Evolutionary conservation across 2,797 vertebrate species (phyloP), one percentile per base, ranked within the genome.

Genomic region (Malurus leucopterus): DNA sequence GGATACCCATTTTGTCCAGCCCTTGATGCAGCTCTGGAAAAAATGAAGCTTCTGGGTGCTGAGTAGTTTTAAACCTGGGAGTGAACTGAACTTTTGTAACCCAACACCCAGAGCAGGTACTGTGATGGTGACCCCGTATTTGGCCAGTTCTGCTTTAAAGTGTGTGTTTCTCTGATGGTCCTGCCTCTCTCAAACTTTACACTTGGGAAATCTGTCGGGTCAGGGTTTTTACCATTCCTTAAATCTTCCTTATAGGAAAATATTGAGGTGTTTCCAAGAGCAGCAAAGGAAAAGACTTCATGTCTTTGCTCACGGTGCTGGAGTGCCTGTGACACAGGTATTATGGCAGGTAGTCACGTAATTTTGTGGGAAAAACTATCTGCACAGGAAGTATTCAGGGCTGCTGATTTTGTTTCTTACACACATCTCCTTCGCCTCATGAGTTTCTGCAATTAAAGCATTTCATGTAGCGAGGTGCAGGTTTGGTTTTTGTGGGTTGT

Each of bases 21-120:
- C 36, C 70, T 71, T 50, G 30, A 49, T 0, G 0, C 17, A 74
- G 44, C 27, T 73, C 47, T 84, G 62, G 62, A 75, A 63, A 61
- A 91, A 40, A 62, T 3, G 18, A n/a, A 46, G 24, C 36, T 2
- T 1, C 20, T 4, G 16, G 3, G 41, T 79, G 32, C 75, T 13
- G 46, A 57, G 34, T 41, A n/a, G 30, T 61, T 86, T 47, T 75
- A 77, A 78, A 86, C 41, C 23, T 9, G 29, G 73, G 27, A 55
- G 13, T 6, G 27, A 92, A 34, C 27, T 63, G 50, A 20, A 61
- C 49, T 65, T 77, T 50, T 62, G 24, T 38, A 83, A 75, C 36
- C 40, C 15, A 36, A 11, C 0, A 1, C 26, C 64, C 11, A 2
- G 1, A 2, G 65, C 23, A 73, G 73, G 6, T 41, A 3, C 34